phyloP scores from a whole-genome alignment of 2,797 vertebrate species.

The Gallinago nigripennis region DNA sequence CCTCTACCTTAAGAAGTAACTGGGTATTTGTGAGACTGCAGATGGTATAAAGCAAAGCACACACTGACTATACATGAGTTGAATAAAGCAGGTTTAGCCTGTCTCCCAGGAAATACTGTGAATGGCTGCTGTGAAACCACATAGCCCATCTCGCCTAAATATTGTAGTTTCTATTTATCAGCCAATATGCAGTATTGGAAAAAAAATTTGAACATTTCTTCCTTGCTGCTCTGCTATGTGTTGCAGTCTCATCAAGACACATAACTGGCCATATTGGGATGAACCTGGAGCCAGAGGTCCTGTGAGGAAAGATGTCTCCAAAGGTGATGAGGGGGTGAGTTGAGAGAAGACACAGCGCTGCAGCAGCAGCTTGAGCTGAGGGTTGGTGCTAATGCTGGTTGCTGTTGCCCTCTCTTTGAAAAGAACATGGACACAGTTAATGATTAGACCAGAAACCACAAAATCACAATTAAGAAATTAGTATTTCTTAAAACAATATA shows the following conservation, averaged over 20 bases:
- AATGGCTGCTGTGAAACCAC: background rate
- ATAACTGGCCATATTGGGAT: background rate
- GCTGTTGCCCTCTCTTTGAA: background rate
- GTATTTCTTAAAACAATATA: background rate
- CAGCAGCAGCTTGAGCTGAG: background rate
- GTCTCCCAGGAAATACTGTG: background rate
- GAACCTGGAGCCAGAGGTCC: background rate
- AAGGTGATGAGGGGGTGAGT: background rate
- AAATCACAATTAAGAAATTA: background rate
- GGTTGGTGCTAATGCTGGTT: background rate
- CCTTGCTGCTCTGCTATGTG: background rate
- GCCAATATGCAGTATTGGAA: background rate
- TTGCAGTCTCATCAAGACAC: background rate
- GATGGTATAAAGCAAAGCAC: background rate
- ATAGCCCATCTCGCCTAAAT: background rate
- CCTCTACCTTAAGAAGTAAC: background rate
- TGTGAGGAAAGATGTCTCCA: background rate
- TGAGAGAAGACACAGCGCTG: fast-evolving
- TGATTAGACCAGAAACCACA: background rate
- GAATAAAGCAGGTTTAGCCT: background rate
- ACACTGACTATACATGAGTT: background rate
- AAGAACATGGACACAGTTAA: background rate
- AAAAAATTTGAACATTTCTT: background rate
- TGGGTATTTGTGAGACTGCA: background rate
- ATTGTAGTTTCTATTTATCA: background rate